A percentile compares a stretch with the other conserved stretches of the same genome.
These are phyloP conservation scores for Macrosteles quadrilineatus DNA, from an alignment of 1,140 invertebrate species.

Conservation along the genomic window DNA sequence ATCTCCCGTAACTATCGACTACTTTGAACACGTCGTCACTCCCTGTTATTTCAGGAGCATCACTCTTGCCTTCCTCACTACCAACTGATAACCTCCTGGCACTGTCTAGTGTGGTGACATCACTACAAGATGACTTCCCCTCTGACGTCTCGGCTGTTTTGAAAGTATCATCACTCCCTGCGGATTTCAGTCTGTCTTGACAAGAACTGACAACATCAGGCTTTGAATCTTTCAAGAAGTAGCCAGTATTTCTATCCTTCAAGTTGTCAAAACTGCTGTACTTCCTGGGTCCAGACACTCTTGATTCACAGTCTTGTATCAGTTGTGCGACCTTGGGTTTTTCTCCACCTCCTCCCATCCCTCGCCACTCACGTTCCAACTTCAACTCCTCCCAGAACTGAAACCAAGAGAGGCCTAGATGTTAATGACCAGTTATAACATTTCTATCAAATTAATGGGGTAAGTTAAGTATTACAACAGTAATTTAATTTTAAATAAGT, in stretches of 20 bases:
- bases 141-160: constrained; percentile 9
- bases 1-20: constrained; percentile 24
- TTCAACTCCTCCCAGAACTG: constrained; percentile 69
- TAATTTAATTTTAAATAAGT: constrained; percentile 21
- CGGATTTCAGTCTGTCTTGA: constrained; percentile 4
- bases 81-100: not conserved
- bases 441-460: not conserved
- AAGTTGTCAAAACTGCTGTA: constrained; percentile 32
- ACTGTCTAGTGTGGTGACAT: constrained; percentile 2
- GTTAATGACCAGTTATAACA: not conserved
- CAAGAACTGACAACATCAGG: constrained; percentile 32
- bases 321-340: constrained; percentile 17
- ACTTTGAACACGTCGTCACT: constrained; percentile 29
- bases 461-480: no score
- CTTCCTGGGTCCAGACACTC: not conserved
- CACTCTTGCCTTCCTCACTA: not conserved
- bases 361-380: constrained; percentile 43
- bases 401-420: constrained; percentile 41
- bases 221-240: constrained; percentile 20
- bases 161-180: constrained; percentile 18
- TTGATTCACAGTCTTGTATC: constrained; percentile 25
- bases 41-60: not conserved
- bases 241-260: constrained; percentile 15
- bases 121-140: constrained; percentile 3
- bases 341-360: not conserved